phyloP scores from a whole-genome alignment of 2,888 invertebrate genomes.

The Pheosia gnoma region DNA sequence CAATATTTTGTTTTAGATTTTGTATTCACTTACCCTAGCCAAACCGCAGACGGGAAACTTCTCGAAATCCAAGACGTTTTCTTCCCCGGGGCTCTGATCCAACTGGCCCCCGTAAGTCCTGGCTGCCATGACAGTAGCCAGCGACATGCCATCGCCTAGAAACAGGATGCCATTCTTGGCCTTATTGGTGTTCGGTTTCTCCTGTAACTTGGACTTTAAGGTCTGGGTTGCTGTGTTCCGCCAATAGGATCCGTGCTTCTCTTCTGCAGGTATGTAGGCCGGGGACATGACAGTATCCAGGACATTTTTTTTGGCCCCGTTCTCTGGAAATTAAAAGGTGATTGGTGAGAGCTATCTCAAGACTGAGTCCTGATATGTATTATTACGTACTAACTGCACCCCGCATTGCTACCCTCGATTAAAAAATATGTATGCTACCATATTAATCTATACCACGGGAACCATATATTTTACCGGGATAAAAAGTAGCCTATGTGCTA shows the following conservation, averaged over 20 bases:
- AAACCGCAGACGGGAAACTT: slow-evolving; percentile 87
- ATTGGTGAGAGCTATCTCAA: neutral
- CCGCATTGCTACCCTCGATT: too few relatives aligned
- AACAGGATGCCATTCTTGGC: slow-evolving; percentile 86
- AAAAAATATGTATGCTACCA: too few relatives aligned
- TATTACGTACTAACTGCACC: too few relatives aligned
- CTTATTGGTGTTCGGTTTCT: slow-evolving; percentile 61
- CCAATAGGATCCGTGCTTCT: slow-evolving; percentile 73
- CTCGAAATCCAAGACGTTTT: slow-evolving; percentile 86
- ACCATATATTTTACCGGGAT: too few relatives aligned
- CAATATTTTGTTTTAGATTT: neutral
- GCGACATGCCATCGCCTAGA: slow-evolving; percentile 91
- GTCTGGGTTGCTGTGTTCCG: slow-evolving; percentile 59
- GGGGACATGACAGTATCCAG: slow-evolving; percentile 71
- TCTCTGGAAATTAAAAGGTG: slow-evolving; percentile 49
- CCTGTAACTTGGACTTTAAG: slow-evolving; percentile 57
- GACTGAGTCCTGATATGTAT: neutral
- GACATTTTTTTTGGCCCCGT: slow-evolving; percentile 59
- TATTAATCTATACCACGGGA: too few relatives aligned
- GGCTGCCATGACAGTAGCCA: slow-evolving; percentile 89
- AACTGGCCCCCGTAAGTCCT: slow-evolving; percentile 87
- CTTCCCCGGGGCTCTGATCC: slow-evolving; percentile 84
- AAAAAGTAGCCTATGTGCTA: too few relatives aligned
- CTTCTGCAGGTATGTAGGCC: slow-evolving; percentile 65
- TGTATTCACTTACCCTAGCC: slow-evolving; percentile 83